A percentile compares a stretch with the other conserved stretches of the same genome.
Evolutionary conservation across 1,140 invertebrate species (phyloP).

Genomic region (Scaptodrosophila lebanonensis): DNA sequence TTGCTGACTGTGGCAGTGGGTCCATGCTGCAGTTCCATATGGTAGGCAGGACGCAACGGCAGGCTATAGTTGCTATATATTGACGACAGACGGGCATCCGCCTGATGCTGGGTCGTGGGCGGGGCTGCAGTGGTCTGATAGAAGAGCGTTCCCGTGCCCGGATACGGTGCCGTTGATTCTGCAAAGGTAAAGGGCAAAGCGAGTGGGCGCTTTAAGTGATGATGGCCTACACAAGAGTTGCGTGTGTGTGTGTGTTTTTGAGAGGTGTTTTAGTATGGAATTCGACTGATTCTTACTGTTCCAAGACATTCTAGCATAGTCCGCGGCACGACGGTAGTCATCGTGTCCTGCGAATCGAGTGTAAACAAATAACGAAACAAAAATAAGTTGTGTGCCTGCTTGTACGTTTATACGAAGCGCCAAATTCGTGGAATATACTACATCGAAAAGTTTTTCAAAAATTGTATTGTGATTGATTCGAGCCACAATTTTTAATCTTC

Average conservation of each 20-base stretch:
- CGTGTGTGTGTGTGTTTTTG: conserved; percentile 8
- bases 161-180: conserved; percentile 68
- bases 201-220: neutral
- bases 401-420: too few relatives aligned
- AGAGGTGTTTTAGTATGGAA: conserved; percentile 27
- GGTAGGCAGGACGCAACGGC: conserved; percentile 61
- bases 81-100: conserved; percentile 58
- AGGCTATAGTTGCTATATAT: conserved; percentile 58
- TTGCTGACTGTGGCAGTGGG: conserved; percentile 47
- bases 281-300: conserved; percentile 83
- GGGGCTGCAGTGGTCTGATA: conserved; percentile 69
- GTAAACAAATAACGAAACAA: conserved; percentile 72
- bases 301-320: conserved; percentile 87
- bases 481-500: too few relatives aligned
- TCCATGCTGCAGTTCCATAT: conserved; percentile 47
- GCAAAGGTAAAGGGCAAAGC: conserved; percentile 14
- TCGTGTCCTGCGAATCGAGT: conserved; percentile 84
- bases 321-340: conserved; percentile 84
- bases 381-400: conserved; percentile 67
- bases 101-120: conserved; percentile 59
- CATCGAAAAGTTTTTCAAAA: too few relatives aligned
- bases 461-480: too few relatives aligned
- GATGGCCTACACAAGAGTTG: neutral
- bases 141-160: conserved; percentile 63
- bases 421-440: conserved; percentile 7